phyloP scores from a whole-genome alignment of 2,888 invertebrate species.

The Pharmacophagus antenor region DNA sequence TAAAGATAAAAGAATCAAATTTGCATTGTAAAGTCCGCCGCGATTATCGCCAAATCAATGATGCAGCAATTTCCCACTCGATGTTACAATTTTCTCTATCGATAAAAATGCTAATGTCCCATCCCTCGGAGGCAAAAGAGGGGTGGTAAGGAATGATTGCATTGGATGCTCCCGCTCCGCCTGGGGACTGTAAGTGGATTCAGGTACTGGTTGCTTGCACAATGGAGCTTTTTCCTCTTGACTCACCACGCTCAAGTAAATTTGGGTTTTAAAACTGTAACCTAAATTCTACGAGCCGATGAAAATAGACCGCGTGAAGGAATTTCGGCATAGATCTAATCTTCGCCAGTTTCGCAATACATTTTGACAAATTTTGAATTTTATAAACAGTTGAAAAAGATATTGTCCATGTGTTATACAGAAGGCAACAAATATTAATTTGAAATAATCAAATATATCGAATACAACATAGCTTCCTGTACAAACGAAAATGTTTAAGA shows the following conservation, averaged over 20 bases:
- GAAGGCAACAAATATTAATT: no score
- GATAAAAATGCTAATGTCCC: conserved; percentile 74
- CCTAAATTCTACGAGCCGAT: conserved; percentile 19
- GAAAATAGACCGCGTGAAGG: not conserved
- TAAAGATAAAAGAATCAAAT: conserved; percentile 1
- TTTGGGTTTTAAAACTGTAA: conserved; percentile 33
- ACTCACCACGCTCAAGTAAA: conserved; percentile 36
- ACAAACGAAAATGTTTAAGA: no score
- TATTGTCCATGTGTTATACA: no score
- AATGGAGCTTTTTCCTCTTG: conserved; percentile 41
- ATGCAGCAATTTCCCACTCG: conserved; percentile 47
- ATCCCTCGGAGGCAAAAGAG: conserved; percentile 46
- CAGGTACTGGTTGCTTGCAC: conserved; percentile 38
- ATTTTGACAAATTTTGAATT: no score
- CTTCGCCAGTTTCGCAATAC: no score
- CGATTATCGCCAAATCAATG: conserved; percentile 37
- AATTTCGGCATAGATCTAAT: not conserved
- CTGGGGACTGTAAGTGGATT: conserved; percentile 45
- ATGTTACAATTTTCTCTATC: conserved; percentile 57
- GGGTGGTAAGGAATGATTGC: conserved; percentile 63
- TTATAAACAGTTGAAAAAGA: no score
- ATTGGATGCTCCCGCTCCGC: conserved; percentile 55
- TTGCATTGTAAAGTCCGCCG: not conserved
- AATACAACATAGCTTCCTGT: no score
- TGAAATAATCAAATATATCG: no score